Evolutionary conservation across 2,888 invertebrate species (phyloP).

Genomic region (Limenitis camilla): DNA sequence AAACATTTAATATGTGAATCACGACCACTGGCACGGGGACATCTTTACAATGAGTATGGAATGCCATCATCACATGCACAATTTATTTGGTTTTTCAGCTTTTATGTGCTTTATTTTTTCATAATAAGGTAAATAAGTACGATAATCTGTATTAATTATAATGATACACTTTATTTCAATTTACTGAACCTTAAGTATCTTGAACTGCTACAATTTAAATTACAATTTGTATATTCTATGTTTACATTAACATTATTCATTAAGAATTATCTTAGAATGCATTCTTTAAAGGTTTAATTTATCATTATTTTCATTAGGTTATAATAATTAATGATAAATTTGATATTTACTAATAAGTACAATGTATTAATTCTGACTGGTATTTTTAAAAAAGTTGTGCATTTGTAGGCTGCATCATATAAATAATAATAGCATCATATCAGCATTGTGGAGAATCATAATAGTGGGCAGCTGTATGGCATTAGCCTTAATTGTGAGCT

Average conservation of each 20-base stretch:
- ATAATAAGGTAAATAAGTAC: conserved; percentile 81
- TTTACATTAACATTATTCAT: too few relatives aligned
- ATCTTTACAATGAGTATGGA: conserved; percentile 84
- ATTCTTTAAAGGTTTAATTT: too few relatives aligned
- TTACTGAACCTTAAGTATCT: too few relatives aligned
- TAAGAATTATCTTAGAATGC: too few relatives aligned
- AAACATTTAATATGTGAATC: conserved; percentile 88
- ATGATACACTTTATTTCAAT: too few relatives aligned
- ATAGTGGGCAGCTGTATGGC: conserved; percentile 77
- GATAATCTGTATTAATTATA: too few relatives aligned
- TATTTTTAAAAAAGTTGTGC: not conserved
- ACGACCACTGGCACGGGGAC: conserved; percentile 81
- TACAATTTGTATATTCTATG: too few relatives aligned
- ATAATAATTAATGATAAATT: too few relatives aligned
- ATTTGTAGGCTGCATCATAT: conserved; percentile 83
- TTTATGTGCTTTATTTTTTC: conserved; percentile 88
- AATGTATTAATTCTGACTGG: not conserved
- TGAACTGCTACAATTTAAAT: too few relatives aligned
- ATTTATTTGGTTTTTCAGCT: conserved; percentile 92
- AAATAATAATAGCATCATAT: conserved; percentile 85
- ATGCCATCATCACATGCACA: conserved; percentile 96
- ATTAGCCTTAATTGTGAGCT: conserved; percentile 76
- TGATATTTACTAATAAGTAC: not conserved
- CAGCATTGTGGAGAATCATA: conserved; percentile 81
- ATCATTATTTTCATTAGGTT: too few relatives aligned